Evolutionary conservation across 2,113 vertebrate genomes (phyloP).

Genomic region (Tachysurus vachellii): DNA sequence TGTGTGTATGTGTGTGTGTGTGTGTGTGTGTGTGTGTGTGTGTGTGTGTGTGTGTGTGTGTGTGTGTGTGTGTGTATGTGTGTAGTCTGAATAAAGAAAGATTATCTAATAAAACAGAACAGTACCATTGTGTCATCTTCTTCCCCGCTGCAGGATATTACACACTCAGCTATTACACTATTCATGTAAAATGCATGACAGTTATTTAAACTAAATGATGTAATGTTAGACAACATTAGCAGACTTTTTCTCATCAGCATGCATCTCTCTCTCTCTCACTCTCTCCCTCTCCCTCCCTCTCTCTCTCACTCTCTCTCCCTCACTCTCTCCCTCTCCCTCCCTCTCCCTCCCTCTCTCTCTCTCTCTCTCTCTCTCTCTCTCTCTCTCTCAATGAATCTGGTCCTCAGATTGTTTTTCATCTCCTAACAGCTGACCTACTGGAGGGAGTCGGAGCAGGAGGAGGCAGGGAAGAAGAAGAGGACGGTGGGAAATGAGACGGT

Average conservation of each 20-base stretch:
- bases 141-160: constrained; percentile 40
- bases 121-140: constrained; percentile 29
- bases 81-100: constrained; percentile 32
- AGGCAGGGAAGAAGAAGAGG: constrained; percentile 79
- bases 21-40: too few relatives aligned
- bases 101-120: constrained; percentile 33
- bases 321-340: neutral
- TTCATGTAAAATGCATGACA: constrained; percentile 48
- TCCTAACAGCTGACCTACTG: constrained; percentile 85
- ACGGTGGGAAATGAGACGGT: constrained; percentile 87
- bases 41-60: neutral
- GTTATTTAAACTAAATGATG: constrained; percentile 49
- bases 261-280: neutral
- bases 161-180: constrained; percentile 23
- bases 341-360: neutral
- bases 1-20: too few relatives aligned
- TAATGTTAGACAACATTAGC: constrained; percentile 30
- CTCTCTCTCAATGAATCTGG: neutral
- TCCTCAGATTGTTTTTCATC: neutral
- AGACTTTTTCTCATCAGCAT: constrained; percentile 6
- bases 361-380: neutral
- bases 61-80: neutral
- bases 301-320: neutral
- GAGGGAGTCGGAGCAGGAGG: constrained; percentile 88
- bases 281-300: neutral